These are phyloP conservation scores for Scaptomyza flava DNA, from an alignment of 2,888 invertebrate species.

Conservation along the genomic window DNA sequence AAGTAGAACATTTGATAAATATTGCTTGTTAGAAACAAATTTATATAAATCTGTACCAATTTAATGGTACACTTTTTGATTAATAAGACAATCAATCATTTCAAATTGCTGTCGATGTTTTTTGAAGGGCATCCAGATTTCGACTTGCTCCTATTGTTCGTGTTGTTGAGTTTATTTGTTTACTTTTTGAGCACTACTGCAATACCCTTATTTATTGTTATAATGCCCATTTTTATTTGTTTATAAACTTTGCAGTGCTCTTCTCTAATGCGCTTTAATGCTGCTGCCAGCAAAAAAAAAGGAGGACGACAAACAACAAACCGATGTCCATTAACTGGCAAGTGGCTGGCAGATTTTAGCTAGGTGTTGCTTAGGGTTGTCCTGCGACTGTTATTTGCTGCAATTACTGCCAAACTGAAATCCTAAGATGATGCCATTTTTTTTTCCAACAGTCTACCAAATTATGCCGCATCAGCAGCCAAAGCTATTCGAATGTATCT, in stretches of 20 bases:
- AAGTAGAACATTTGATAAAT: too few species aligned
- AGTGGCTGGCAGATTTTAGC: background rate
- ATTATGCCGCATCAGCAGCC: constrained; percentile 70
- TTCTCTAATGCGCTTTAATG: constrained; percentile 48
- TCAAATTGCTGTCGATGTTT: background rate
- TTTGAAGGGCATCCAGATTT: background rate
- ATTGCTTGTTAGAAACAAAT: too few species aligned
- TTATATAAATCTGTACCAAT: too few species aligned
- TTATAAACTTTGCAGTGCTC: constrained; percentile 40
- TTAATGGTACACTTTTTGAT: too few species aligned
- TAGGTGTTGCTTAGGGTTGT: constrained; percentile 29
- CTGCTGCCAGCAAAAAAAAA: constrained; percentile 6
- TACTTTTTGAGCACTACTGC: constrained; percentile 16
- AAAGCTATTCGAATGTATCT: constrained; percentile 64
- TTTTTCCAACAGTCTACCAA: constrained; percentile 57
- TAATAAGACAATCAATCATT: too few species aligned
- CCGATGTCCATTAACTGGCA: constrained; percentile 51
- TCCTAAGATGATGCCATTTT: constrained; percentile 41
- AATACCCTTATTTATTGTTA: constrained; percentile 52
- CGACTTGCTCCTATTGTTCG: background rate
- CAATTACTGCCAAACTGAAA: constrained; percentile 53
- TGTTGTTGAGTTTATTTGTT: background rate
- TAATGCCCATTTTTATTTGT: constrained; percentile 55
- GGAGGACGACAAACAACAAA: constrained; percentile 39
- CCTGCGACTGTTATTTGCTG: constrained; percentile 46